Evolutionary conservation across 2,797 vertebrate species (phyloP).

Genomic region (Xenops minutus): DNA sequence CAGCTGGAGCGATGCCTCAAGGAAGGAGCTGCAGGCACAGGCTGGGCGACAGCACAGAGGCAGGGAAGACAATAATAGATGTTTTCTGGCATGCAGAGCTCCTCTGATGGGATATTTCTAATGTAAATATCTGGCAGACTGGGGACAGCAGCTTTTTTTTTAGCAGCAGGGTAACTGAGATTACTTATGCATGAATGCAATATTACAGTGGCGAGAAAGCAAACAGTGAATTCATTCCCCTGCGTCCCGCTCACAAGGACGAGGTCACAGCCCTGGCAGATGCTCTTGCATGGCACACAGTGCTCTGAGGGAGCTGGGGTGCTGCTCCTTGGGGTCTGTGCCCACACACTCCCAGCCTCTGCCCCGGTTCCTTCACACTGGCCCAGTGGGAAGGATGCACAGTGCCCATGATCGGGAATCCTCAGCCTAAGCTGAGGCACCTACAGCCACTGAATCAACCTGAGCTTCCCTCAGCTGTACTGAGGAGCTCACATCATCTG

Average conservation of each 20-base stretch:
- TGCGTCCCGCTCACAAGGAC: neutral
- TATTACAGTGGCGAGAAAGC: neutral
- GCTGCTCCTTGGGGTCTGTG: neutral
- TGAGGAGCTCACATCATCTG: neutral
- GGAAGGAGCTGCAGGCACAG: neutral
- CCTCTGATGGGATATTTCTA: neutral
- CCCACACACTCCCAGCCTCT: neutral
- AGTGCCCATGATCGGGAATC: neutral
- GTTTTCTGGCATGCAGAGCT: neutral
- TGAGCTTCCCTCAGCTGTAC: neutral
- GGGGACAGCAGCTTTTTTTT: neutral
- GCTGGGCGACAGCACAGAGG: neutral
- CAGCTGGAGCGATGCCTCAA: neutral
- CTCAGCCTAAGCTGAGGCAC: neutral
- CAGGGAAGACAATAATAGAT: neutral
- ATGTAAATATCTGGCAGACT: neutral
- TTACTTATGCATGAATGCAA: conserved; percentile 19
- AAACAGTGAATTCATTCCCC: neutral
- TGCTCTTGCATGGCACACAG: neutral
- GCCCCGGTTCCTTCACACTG: neutral
- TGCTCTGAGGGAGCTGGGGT: neutral
- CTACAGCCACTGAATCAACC: neutral
- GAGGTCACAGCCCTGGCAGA: conserved; percentile 38
- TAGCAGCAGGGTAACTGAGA: neutral
- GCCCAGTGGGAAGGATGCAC: neutral